These are phyloP conservation scores for Callorhinus ursinus DNA, from an alignment of 2,113 vertebrate species.

Conservation along the genomic window DNA sequence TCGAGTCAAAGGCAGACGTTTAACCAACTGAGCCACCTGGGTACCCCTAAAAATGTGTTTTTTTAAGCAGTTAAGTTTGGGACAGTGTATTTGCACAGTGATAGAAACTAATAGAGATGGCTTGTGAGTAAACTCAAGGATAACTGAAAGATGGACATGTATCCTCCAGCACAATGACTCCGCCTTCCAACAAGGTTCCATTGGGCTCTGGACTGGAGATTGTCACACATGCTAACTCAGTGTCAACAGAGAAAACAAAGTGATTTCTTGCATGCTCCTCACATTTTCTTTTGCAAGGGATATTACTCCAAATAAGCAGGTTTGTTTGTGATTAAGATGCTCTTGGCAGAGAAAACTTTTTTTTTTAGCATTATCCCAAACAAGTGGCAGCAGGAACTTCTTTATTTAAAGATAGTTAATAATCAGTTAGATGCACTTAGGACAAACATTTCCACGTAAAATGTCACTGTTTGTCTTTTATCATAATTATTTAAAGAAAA, in stretches of 20 bases:
- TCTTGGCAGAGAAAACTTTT: neutral
- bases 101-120: neutral
- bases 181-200: neutral
- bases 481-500: neutral
- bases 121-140: neutral
- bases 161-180: neutral
- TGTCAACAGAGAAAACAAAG: neutral
- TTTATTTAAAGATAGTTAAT: neutral
- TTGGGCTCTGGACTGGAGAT: neutral
- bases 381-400: neutral
- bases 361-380: neutral
- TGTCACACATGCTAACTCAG: neutral
- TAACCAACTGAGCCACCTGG: neutral
- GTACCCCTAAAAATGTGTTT: neutral
- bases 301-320: neutral
- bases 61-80: neutral
- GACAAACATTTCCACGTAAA: neutral
- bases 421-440: neutral
- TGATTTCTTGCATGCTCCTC: neutral
- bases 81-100: neutral
- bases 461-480: neutral
- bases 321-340: neutral
- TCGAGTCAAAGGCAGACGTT: neutral
- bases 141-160: no score
- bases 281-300: neutral